Percentiles rank a stretch among this genome's conserved stretches.
Evolutionary conservation across 1,140 invertebrate species (phyloP).

Genomic region (Nomia melanderi): DNA sequence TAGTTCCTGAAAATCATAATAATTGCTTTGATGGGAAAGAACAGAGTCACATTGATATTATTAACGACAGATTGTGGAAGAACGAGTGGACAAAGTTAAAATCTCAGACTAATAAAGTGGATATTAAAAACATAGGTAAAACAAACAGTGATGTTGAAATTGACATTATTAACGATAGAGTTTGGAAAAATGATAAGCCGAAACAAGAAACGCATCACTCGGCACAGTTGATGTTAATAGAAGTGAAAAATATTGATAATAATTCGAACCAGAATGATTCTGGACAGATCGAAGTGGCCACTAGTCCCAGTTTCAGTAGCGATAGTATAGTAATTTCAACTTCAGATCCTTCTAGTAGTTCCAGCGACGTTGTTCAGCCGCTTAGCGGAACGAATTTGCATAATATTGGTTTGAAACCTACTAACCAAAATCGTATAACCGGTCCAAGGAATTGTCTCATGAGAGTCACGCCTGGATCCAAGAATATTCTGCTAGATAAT

Average conservation of each 20-base stretch:
- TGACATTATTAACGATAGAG: conserved; percentile 76
- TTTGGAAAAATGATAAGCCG: conserved; percentile 67
- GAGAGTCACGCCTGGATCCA: conserved; percentile 86
- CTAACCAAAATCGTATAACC: conserved; percentile 74
- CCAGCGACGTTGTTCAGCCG: conserved; percentile 70
- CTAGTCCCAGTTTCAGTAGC: conserved; percentile 76
- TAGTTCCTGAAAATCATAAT: conserved; percentile 32
- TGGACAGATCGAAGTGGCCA: conserved; percentile 65
- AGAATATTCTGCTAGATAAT: conserved; percentile 90
- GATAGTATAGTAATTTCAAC: conserved; percentile 77
- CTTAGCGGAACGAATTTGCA: conserved; percentile 46
- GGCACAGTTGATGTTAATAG: conserved; percentile 71
- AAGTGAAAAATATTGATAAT: conserved; percentile 71
- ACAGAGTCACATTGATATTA: conserved; percentile 70
- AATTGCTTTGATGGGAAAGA: conserved; percentile 33
- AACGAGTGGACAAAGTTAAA: conserved; percentile 72
- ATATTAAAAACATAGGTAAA: conserved; percentile 36
- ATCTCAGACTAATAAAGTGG: conserved; percentile 6
- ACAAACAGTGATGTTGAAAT: conserved; percentile 58
- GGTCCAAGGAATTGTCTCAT: conserved; percentile 88
- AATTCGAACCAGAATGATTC: conserved; percentile 53
- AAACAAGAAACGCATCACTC: background rate
- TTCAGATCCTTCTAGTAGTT: conserved; percentile 77
- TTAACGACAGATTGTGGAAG: conserved; percentile 77
- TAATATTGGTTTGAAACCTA: conserved; percentile 49